A percentile compares a stretch with the other conserved stretches of the same genome.
Evolutionary conservation across 2,113 vertebrate species (phyloP).

Genomic region (Nothobranchius furzeri): DNA sequence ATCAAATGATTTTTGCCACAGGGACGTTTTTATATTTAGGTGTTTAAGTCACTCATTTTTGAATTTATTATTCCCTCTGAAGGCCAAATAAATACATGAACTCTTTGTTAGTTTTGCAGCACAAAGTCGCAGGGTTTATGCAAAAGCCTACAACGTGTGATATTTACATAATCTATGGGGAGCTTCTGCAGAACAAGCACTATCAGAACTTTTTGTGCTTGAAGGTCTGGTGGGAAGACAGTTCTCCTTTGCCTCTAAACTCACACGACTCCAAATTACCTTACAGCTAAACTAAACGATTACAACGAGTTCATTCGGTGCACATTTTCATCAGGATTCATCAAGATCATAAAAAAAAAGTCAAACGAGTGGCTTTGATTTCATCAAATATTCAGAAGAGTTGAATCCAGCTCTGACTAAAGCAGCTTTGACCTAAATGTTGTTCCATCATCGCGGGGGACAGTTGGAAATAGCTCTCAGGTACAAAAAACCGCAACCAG

Average conservation of each 20-base stretch:
- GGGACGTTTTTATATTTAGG: too few species aligned
- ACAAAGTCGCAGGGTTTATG: slow-evolving; percentile 43
- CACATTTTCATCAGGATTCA: background rate
- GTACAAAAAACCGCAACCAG: slow-evolving; percentile 38
- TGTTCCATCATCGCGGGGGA: slow-evolving; percentile 20
- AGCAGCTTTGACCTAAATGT: slow-evolving; percentile 28
- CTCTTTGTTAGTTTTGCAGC: slow-evolving; percentile 14
- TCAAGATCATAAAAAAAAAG: background rate
- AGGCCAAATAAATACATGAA: too few species aligned
- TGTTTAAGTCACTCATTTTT: too few species aligned
- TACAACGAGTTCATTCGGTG: background rate
- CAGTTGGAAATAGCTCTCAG: slow-evolving; percentile 45
- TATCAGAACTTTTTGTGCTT: background rate
- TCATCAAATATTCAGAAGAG: slow-evolving; percentile 7
- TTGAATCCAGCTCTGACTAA: slow-evolving; percentile 17
- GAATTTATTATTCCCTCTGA: too few species aligned
- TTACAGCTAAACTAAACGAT: background rate
- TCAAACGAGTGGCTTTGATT: background rate
- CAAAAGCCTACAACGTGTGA: slow-evolving; percentile 20
- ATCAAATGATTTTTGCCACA: too few species aligned
- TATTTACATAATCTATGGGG: slow-evolving; percentile 55
- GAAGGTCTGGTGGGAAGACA: too few species aligned
- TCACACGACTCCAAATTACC: background rate
- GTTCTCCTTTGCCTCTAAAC: background rate
- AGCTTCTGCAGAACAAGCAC: background rate